Base-by-base conservation (phyloP, 2,797 vertebrate genomes). In the Propithecus perrieri region DNA sequence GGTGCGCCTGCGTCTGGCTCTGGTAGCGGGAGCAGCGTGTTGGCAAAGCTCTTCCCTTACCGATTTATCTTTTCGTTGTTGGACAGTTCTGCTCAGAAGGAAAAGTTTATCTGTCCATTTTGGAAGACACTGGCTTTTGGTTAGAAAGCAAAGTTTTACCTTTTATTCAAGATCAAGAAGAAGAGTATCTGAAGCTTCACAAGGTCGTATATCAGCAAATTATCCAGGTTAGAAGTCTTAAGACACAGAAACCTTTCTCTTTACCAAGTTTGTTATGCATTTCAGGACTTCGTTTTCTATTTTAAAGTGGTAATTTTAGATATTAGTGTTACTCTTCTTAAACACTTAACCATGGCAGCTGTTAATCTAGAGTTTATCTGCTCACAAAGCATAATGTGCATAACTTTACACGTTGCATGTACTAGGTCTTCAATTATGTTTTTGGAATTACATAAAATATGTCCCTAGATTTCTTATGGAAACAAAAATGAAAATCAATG, bases 91-190 rank as follows among this genome's bases (percentile, higher is more conserved):
- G 94, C 97, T 98, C 99, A 18, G 99, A 99, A 96, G 99, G 98
- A 91, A 98, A 99, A 74, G 98, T 98, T 61, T 99, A 98, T 97
- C 98, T 99, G 88, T 98, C 98, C 24, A 92, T 98, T 89, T 95
- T 99, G 98, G 99, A 99, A 96, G 97, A 99, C 24, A 98, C 98
- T 4, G 99, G 99, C 33, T 94, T 97, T 94, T 99, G 99, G 99
- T 95, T 99, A 71, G 98, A 99, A 96, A 99, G 98, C 96, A 96
- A 97, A 92, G 98, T 99, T 94, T 94, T 99, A 43, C 98, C 99
- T 96, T 98, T 98, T 96, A 95, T 99, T 95, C 97, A 94, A 26
- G 97, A 97, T 95, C 97, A 97, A 95, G 97, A 98, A 10, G 98
- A 98, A 8, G 96, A 98, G 2, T 76, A 94, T 76, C 74, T 98